These are phyloP conservation scores for Planococcus citri DNA, from an alignment of 1,140 invertebrate genomes.

Conservation along the genomic window DNA sequence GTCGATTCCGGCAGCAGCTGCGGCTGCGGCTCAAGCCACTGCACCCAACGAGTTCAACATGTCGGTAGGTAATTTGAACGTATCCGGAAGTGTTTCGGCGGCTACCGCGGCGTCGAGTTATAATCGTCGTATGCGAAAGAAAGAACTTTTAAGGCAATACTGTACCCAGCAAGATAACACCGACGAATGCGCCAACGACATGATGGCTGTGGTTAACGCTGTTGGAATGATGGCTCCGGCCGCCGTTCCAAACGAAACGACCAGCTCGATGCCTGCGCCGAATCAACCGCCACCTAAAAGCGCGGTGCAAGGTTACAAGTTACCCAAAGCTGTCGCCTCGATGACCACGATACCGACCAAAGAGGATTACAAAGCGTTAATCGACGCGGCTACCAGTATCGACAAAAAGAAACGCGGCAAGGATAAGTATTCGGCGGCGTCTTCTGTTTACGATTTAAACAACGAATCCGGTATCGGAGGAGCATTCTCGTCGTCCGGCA, in stretches of 20 bases:
- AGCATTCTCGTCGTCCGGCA: conserved; percentile 15
- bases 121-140: conserved; percentile 75
- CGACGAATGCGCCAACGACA: conserved; percentile 47
- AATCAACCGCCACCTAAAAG: conserved; percentile 26
- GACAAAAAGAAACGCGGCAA: conserved; percentile 51
- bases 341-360: conserved; percentile 70
- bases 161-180: conserved; percentile 75
- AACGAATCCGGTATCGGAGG: conserved; percentile 24
- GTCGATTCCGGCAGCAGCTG: conserved; percentile 38
- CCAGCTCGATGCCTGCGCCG: background rate
- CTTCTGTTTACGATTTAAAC: conserved; percentile 33
- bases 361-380: conserved; percentile 60
- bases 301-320: conserved; percentile 23
- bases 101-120: conserved; percentile 50
- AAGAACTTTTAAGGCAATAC: conserved; percentile 70
- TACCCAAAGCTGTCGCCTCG: conserved; percentile 72
- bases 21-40: conserved; percentile 33
- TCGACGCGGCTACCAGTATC: conserved; percentile 50
- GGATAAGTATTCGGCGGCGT: conserved; percentile 30
- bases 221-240: background rate
- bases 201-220: conserved; percentile 33
- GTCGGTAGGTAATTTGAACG: conserved; percentile 29
- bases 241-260: background rate
- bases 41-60: conserved; percentile 29
- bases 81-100: conserved; percentile 22